These are phyloP conservation scores for Liparis tanakae DNA, from an alignment of 2,797 vertebrate species.

Conservation along the genomic window DNA sequence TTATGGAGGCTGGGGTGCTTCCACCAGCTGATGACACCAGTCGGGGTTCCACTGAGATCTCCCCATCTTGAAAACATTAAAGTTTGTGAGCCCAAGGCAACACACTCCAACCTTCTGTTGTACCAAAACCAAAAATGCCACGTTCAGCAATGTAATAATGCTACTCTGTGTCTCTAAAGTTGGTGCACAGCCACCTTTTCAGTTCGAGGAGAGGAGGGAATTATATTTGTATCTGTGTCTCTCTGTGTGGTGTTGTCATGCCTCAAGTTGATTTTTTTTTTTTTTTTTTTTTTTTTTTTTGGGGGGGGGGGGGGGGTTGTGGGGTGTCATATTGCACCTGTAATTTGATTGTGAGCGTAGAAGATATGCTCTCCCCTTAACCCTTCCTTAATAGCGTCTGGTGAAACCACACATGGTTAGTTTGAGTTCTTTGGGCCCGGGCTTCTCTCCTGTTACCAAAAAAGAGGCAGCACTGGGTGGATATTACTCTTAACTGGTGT, in stretches of 20 bases:
- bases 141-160: slow-evolving; percentile 80
- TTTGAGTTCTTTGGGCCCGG: slow-evolving; percentile 70
- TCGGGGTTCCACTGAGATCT: slow-evolving; percentile 62
- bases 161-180: slow-evolving; percentile 70
- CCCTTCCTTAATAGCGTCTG: slow-evolving; percentile 56
- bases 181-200: slow-evolving; percentile 73
- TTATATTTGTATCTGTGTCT: slow-evolving; percentile 78
- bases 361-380: slow-evolving; percentile 62
- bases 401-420: slow-evolving; percentile 41
- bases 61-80: slow-evolving; percentile 66
- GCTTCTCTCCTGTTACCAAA: slow-evolving; percentile 84
- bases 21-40: slow-evolving; percentile 68
- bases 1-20: slow-evolving; percentile 71
- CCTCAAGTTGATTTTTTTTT: slow-evolving; percentile 62
- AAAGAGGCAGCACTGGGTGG: slow-evolving; percentile 80
- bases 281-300: too few relatives aligned
- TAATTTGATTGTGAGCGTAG: slow-evolving; percentile 76
- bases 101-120: slow-evolving; percentile 80
- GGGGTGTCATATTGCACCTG: slow-evolving; percentile 64
- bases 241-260: slow-evolving; percentile 74
- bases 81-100: slow-evolving; percentile 70
- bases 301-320: slow-evolving; percentile 32
- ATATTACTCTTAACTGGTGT: slow-evolving; percentile 66
- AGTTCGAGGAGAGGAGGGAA: slow-evolving; percentile 76
- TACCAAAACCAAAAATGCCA: slow-evolving; percentile 85